These are phyloP conservation scores for Lathronympha strigana DNA, from an alignment of 2,888 invertebrate species.

Conservation along the genomic window DNA sequence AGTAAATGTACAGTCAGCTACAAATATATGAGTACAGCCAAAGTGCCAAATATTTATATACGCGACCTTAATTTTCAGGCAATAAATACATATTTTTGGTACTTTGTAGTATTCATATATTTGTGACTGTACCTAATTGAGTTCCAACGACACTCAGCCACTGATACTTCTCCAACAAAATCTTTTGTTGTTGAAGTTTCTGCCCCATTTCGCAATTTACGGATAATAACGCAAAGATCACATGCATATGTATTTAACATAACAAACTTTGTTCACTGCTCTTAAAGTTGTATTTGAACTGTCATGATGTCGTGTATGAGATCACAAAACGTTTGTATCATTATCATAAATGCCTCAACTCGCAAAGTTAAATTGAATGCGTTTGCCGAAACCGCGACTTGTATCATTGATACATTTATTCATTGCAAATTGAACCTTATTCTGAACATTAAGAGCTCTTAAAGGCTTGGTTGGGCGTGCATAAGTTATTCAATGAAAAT, in stretches of 20 bases:
- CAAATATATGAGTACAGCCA: no score
- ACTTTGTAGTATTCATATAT: neutral
- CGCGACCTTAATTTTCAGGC: no score
- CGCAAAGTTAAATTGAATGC: slow-evolving; percentile 36
- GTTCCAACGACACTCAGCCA: no score
- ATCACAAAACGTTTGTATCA: slow-evolving; percentile 2
- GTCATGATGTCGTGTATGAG: neutral
- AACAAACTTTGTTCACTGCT: neutral
- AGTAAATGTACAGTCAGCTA: no score
- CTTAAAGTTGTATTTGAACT: neutral
- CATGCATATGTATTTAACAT: no score
- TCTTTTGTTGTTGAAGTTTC: slow-evolving; percentile 3
- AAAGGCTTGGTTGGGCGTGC: neutral
- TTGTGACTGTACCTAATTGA: no score
- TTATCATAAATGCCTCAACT: slow-evolving; percentile 20
- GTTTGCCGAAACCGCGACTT: slow-evolving; percentile 21
- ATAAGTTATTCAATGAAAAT: slow-evolving; percentile 1
- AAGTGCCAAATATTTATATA: no score
- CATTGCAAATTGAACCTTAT: neutral
- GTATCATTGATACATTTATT: slow-evolving; percentile 7
- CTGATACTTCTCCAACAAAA: neutral
- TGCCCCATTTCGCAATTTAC: no score
- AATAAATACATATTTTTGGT: no score
- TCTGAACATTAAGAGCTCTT: neutral
- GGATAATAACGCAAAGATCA: no score